Percentiles rank a stretch among this genome's conserved stretches.
Conservation (phyloP, 2,888 invertebrate genomes). For the Gandaritis pyraliata region DNA sequence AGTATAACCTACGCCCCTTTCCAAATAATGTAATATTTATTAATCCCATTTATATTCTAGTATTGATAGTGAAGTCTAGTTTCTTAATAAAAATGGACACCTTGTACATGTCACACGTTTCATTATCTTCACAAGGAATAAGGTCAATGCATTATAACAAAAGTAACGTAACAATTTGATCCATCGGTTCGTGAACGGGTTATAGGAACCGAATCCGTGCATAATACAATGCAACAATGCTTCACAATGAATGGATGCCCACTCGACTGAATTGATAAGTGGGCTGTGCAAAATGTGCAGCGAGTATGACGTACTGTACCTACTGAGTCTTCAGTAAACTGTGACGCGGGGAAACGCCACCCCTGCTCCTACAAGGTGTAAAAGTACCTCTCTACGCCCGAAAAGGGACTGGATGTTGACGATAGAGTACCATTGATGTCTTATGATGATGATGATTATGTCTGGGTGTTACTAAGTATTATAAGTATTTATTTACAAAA, state of each 20-base stretch:
- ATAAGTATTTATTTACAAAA: no score
- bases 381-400: not conserved
- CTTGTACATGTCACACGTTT: not conserved
- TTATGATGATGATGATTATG: no score
- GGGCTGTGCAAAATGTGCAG: constrained; percentile 68
- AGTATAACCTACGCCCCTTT: no score
- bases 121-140: constrained; percentile 11
- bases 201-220: constrained; percentile 73
- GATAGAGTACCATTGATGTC: no score
- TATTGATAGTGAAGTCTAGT: no score
- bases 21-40: no score
- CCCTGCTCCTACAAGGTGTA: not conserved
- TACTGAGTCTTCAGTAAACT: constrained; percentile 19
- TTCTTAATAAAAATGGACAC: no score
- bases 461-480: no score
- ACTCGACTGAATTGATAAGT: constrained; percentile 83
- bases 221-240: constrained; percentile 74
- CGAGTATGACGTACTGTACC: constrained; percentile 16
- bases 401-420: no score
- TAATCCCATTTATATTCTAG: no score
- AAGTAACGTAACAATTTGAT: constrained; percentile 32
- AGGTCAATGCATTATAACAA: constrained; percentile 38
- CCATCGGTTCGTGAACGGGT: constrained; percentile 68
- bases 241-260: constrained; percentile 80
- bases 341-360: constrained; percentile 12